These are phyloP conservation scores for Drosophila tsacasi DNA, from an alignment of 1,140 invertebrate genomes.

Conservation along the genomic window DNA sequence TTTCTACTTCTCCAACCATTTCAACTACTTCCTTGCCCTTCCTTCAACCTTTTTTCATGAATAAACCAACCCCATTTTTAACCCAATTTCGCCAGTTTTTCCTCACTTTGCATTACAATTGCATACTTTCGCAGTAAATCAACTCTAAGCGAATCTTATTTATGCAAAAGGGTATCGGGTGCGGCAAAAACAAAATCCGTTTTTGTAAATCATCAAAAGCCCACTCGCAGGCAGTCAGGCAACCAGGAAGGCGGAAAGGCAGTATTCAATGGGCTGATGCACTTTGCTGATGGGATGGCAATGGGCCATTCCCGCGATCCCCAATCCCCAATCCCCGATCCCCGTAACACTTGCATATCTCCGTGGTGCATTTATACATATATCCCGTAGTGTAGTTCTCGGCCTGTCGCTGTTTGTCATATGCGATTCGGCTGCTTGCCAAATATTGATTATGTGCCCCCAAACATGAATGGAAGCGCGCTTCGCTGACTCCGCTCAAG, in stretches of 20 bases:
- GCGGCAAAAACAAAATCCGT: conserved; percentile 34
- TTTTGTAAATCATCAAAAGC: conserved; percentile 71
- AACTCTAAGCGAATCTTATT: conserved; percentile 26
- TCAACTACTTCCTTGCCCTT: background rate
- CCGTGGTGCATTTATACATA: conserved; percentile 16
- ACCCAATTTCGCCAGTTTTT: background rate
- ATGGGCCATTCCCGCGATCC: conserved; percentile 30
- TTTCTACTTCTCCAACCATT: background rate
- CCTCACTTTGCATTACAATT: conserved; percentile 8
- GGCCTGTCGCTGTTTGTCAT: conserved; percentile 77
- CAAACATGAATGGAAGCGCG: conserved; percentile 79
- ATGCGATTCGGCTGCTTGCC: conserved; percentile 78
- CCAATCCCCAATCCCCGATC: conserved; percentile 7
- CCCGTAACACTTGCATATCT: conserved; percentile 24
- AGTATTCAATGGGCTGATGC: conserved; percentile 56
- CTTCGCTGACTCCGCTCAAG: conserved; percentile 67
- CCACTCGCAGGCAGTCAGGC: conserved; percentile 38
- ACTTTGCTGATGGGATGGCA: conserved; percentile 51
- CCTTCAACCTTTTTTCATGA: background rate
- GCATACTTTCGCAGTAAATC: conserved; percentile 13
- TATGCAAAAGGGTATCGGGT: conserved; percentile 32
- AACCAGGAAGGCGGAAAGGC: conserved; percentile 1
- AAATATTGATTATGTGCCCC: conserved; percentile 79
- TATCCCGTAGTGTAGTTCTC: conserved; percentile 60
- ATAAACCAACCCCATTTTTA: background rate